Evolutionary conservation across 2,113 vertebrate genomes (phyloP), one percentile per base, ranked within the genome.

Genomic region (Mirza zaza): DNA sequence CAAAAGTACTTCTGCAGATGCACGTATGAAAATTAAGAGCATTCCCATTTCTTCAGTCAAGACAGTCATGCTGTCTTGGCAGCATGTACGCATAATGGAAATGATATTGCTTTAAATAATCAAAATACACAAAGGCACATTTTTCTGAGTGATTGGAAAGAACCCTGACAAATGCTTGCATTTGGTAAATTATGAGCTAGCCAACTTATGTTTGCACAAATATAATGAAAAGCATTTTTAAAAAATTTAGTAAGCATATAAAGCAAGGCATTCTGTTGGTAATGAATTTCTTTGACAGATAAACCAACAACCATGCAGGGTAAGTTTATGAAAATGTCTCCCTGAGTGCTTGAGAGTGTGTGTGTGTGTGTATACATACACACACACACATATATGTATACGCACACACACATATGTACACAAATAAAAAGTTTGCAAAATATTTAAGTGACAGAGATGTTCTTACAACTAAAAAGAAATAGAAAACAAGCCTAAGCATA

Each of bases 91-190:
- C 93, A 98, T 98, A 97, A 98, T 97, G 98, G 98, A 98, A 98
- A 97, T 95, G 98, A 98, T 98, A 98, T 98, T 98, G 97, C 98
- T 98, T 98, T 98, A 98, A 98, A 98, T 98, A 98, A 98, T 98
- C 98, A 98, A 98, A 98, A 98, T 98, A 98, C 98, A 98, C 98
- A 98, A 98, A 98, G 98, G 98, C 97, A 97, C 92, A 97, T 98
- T 98, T 98, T 98, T 98, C 97, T 97, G 94, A 98, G 95, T 98
- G 97, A 98, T 98, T 98, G 97, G 97, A 98, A 98, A 98, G 98
- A 98, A 98, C 96, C 88, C 97, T 98, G 98, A 98, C 94, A 98
- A 98, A 98, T 98, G 97, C 97, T 98, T 88, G 89, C 97, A 94
- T 98, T 98, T 97, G 97, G 97, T 97, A 98, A 98, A 98, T 98